A percentile compares a stretch with the other conserved stretches of the same genome.
Evolutionary conservation across 2,797 vertebrate genomes (phyloP).

Genomic region (Natrix natrix): DNA sequence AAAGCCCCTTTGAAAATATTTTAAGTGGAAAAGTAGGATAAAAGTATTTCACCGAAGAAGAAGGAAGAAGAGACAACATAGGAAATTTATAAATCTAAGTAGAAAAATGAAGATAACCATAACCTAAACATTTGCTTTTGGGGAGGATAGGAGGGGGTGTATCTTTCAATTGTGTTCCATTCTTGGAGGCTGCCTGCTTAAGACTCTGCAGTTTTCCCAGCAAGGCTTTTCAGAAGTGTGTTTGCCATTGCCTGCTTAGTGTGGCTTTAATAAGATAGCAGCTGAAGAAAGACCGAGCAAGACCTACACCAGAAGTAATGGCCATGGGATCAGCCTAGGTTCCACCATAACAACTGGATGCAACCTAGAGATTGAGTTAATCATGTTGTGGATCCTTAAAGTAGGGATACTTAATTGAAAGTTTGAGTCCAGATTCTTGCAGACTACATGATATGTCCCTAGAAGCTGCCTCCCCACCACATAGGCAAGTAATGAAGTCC

Average conservation of each 20-base stretch:
- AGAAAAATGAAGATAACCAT: neutral
- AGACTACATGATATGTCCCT: neutral
- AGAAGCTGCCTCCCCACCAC: neutral
- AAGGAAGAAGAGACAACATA: neutral
- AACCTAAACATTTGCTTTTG: neutral
- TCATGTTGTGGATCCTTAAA: neutral
- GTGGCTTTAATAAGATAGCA: neutral
- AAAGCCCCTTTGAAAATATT: neutral
- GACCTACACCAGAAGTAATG: neutral
- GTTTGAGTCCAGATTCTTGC: neutral
- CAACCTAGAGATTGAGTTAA: too few species aligned
- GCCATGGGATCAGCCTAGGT: neutral
- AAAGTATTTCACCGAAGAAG: neutral
- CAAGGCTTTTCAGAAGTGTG: neutral
- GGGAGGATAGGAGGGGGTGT: rapidly evolving
- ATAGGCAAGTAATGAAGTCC: neutral
- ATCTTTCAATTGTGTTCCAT: neutral
- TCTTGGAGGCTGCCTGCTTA: neutral
- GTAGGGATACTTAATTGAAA: neutral
- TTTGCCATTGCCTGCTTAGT: neutral
- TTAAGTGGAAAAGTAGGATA: neutral
- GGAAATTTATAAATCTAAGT: neutral
- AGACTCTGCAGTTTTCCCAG: neutral
- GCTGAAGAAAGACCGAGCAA: neutral
- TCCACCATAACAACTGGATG: neutral